Evolutionary conservation across 2,113 vertebrate genomes (phyloP).

Genomic region (Pogona vitticeps): DNA sequence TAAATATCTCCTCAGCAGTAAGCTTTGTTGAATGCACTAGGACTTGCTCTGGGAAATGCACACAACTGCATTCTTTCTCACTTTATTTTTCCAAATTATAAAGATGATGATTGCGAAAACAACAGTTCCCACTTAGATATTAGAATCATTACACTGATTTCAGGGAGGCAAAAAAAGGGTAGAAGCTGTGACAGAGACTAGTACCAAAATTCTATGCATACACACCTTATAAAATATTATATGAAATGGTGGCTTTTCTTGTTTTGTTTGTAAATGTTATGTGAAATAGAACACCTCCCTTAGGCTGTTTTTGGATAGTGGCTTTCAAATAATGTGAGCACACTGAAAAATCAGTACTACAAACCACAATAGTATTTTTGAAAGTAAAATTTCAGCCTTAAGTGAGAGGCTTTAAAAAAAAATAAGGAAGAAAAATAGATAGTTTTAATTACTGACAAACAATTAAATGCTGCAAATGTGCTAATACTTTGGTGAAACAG

Average conservation of each 20-base stretch:
- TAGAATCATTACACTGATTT: slow-evolving; percentile 57
- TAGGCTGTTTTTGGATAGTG: slow-evolving; percentile 49
- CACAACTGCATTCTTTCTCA: background rate
- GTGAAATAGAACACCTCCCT: background rate
- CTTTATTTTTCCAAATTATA: background rate
- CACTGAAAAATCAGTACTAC: slow-evolving; percentile 19
- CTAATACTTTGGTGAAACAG: slow-evolving; percentile 71
- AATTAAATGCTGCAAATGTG: slow-evolving; percentile 58
- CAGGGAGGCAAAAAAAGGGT: slow-evolving; percentile 28
- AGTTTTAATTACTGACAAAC: slow-evolving; percentile 65
- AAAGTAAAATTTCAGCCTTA: slow-evolving; percentile 43
- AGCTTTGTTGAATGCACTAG: background rate
- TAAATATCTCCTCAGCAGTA: background rate
- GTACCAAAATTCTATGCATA: background rate
- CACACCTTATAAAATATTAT: slow-evolving; percentile 32
- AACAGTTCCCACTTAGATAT: background rate
- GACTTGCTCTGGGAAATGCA: background rate
- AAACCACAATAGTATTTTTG: background rate
- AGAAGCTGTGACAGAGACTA: background rate
- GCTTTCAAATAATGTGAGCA: slow-evolving; percentile 61
- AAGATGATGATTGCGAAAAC: background rate
- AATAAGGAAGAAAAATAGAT: slow-evolving; percentile 30
- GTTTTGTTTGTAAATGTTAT: slow-evolving; percentile 24
- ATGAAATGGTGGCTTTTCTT: slow-evolving; percentile 38
- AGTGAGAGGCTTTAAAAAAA: slow-evolving; percentile 45